A percentile compares a stretch with the other conserved stretches of the same genome.
These are phyloP conservation scores for Zophobas morio DNA, from an alignment of 1,140 invertebrate genomes.

Conservation along the genomic window DNA sequence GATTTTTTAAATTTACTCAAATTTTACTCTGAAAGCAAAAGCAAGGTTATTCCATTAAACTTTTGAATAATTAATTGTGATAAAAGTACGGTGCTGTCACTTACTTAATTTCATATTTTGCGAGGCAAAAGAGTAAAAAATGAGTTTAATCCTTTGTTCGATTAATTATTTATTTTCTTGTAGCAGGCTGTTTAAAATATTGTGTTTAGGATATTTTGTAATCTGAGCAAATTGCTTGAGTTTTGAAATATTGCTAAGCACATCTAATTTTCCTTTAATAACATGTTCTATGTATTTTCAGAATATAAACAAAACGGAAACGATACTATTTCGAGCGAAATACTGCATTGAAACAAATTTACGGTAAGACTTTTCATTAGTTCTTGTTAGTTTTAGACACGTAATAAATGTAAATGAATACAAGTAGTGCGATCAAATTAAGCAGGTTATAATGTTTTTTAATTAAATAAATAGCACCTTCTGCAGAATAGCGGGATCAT, in stretches of 20 bases:
- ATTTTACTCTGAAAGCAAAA: conserved; percentile 21
- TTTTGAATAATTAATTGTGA: conserved; percentile 42
- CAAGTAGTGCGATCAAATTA: too few relatives aligned
- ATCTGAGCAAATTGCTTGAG: not conserved
- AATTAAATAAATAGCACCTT: conserved; percentile 7
- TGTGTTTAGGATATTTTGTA: not conserved
- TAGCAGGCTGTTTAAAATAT: not conserved
- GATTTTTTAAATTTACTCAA: conserved; percentile 26
- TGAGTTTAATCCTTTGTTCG: conserved; percentile 38
- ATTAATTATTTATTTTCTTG: conserved; percentile 36
- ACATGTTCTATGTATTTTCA: too few relatives aligned
- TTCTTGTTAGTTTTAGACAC: too few relatives aligned
- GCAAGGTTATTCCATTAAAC: conserved; percentile 41
- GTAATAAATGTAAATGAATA: too few relatives aligned
- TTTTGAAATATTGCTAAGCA: too few relatives aligned
- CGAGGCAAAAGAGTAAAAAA: conserved; percentile 32
- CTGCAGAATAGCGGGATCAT: not conserved
- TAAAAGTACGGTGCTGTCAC: conserved; percentile 36
- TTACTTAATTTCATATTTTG: conserved; percentile 39
- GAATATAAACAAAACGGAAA: too few relatives aligned
- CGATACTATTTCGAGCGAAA: too few relatives aligned
- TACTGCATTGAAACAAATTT: too few relatives aligned
- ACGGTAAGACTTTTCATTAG: too few relatives aligned
- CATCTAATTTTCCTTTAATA: too few relatives aligned
- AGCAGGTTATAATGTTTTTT: not conserved